Evolutionary conservation across 1,140 invertebrate species (phyloP).

Genomic region (Pachyrhynchus sulphureomaculatus): DNA sequence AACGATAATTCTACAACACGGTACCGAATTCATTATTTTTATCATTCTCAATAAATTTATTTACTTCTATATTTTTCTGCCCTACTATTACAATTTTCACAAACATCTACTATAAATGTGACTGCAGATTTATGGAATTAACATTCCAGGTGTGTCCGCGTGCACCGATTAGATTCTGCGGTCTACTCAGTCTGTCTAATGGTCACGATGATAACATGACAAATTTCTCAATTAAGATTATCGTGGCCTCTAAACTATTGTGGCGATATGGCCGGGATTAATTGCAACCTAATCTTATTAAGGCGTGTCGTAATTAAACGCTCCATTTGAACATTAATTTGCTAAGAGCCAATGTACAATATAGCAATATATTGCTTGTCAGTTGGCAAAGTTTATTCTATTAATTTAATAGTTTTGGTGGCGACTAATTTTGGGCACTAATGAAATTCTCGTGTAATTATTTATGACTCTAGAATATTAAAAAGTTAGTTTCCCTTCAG

Average conservation of each 20-base stretch:
- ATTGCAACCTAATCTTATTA: constrained; percentile 38
- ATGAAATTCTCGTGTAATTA: constrained; percentile 7
- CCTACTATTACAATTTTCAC: too few species aligned
- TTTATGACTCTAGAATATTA: too few species aligned
- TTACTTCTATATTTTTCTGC: too few species aligned
- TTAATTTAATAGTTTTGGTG: constrained; percentile 24
- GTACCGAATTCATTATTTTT: too few species aligned
- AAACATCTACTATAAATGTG: neutral
- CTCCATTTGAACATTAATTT: constrained; percentile 40
- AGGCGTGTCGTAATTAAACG: constrained; percentile 37
- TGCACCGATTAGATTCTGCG: constrained; percentile 26
- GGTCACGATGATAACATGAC: constrained; percentile 33
- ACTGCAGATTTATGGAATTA: constrained; percentile 6
- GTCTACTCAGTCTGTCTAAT: constrained; percentile 23
- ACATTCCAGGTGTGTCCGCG: constrained; percentile 26
- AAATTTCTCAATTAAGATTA: constrained; percentile 34
- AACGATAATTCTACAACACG: too few species aligned
- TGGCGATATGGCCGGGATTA: constrained; percentile 30
- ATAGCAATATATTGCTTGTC: constrained; percentile 29
- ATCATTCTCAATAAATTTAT: too few species aligned
- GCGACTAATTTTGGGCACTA: constrained; percentile 18
- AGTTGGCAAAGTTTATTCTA: constrained; percentile 23
- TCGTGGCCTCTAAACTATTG: constrained; percentile 19
- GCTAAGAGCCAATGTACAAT: constrained; percentile 23
- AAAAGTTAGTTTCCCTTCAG: too few species aligned